These are phyloP conservation scores for Atherinomorus stipes DNA, from an alignment of 2,113 vertebrate genomes.

Conservation along the genomic window DNA sequence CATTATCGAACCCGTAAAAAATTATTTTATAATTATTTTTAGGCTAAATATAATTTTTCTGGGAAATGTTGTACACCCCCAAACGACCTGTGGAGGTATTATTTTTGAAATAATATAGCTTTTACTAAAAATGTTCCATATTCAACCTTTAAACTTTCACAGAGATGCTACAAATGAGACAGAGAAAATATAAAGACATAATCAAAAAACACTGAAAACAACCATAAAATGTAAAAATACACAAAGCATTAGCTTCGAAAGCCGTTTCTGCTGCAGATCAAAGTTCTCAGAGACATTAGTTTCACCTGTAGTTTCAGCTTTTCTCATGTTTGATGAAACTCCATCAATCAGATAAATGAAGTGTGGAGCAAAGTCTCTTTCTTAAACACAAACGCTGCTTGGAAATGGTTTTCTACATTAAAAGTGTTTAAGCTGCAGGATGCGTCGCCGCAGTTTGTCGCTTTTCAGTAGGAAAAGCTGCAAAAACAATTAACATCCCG, in stretches of 20 bases:
- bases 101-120: too few relatives aligned
- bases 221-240: too few relatives aligned
- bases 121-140: too few relatives aligned
- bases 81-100: too few relatives aligned
- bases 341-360: constrained; percentile 25
- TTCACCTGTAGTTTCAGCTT: background rate
- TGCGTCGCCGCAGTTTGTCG: constrained; percentile 10
- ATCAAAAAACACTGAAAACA: too few relatives aligned
- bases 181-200: too few relatives aligned
- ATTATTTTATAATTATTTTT: too few relatives aligned
- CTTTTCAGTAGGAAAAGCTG: constrained; percentile 1
- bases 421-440: constrained; percentile 10
- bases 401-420: constrained; percentile 12
- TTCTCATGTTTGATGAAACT: constrained; percentile 2
- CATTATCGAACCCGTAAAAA: too few relatives aligned
- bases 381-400: background rate
- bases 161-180: too few relatives aligned
- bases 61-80: too few relatives aligned
- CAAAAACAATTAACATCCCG: constrained; percentile 20
- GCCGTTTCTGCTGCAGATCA: background rate
- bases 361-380: background rate
- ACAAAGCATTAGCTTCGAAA: background rate
- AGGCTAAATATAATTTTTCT: too few relatives aligned
- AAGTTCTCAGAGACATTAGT: background rate
- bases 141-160: too few relatives aligned